Base-by-base conservation (phyloP, 1,140 invertebrate genomes). In the Branchinecta lynchi region DNA sequence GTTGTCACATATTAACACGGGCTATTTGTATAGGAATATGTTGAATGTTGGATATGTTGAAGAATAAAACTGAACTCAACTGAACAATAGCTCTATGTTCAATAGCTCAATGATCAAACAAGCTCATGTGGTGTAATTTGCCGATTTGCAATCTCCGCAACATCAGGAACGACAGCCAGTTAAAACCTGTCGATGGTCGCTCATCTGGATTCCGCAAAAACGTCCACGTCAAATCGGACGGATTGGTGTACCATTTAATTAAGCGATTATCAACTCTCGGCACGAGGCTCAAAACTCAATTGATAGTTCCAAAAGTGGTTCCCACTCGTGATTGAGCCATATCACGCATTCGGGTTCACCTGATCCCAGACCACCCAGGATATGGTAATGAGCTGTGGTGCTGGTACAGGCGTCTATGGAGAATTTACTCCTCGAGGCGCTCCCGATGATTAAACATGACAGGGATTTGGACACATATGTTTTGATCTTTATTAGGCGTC, bases 291-390 rank as follows among this genome's bases (percentile, higher is more conserved):
- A 12, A 60, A 15, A 20, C 12, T 15, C 51, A 60, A 60, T 60
- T 60, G 51, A 60, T 60, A 20, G 51, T 60, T 60, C 17, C 51
- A 60, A 60, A 60, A 60, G 51, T 60, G 51, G 51, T 60, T 60
- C 17, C 51, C 12, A 20, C 32, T 32, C 51, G 17, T 60, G 51
- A 60, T 60, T 60, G 51, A 60, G 51, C 51, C 51, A 60, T 60
- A 60, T 60, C 51, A 60, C 51, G 51, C 51, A 60, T 60, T 60
- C 51, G 17, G 51, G 32, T 20, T 60, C 51, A 60, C 51, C 17
- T 20, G 51, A 60, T 60, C 12, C 17, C 12, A 60, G 51, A 60
- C 51, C 51, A 60, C 51, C 51, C 51, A 60, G 51, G 51, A 60
- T 60, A 60, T 60, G 51, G 12, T 60, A 60, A 60, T 60, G 12